Evolutionary conservation across 2,113 vertebrate genomes (phyloP).

Genomic region (Corydoras sp.): DNA sequence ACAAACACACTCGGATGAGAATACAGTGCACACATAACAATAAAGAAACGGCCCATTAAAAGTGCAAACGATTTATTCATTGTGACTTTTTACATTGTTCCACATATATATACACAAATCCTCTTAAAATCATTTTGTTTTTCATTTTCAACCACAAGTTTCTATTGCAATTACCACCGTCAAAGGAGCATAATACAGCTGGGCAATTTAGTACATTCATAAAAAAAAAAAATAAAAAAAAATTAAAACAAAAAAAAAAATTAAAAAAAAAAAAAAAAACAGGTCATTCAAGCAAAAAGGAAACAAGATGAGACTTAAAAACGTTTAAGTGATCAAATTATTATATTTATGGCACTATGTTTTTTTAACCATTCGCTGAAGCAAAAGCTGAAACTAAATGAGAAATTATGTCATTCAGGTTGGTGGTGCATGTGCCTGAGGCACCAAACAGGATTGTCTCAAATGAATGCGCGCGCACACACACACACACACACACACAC

Average conservation of each 20-base stretch:
- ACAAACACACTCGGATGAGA: too few species aligned
- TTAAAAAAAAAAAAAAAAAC: slow-evolving; percentile 12
- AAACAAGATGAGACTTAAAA: not conserved
- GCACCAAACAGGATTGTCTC: slow-evolving; percentile 60
- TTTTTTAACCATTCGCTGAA: slow-evolving; percentile 37
- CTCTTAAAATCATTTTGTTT: slow-evolving; percentile 49
- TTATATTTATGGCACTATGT: slow-evolving; percentile 55
- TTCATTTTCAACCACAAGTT: slow-evolving; percentile 28
- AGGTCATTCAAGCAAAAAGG: slow-evolving; percentile 19
- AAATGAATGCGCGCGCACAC: slow-evolving; percentile 10
- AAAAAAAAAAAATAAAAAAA: not conserved
- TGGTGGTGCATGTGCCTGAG: slow-evolving; percentile 45
- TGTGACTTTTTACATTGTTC: slow-evolving; percentile 53
- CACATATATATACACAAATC: slow-evolving; percentile 67
- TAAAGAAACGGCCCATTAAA: slow-evolving; percentile 48
- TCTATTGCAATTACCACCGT: slow-evolving; percentile 46
- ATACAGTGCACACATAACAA: not conserved
- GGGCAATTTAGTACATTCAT: slow-evolving; percentile 31
- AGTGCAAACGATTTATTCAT: slow-evolving; percentile 76
- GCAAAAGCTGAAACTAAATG: slow-evolving; percentile 45
- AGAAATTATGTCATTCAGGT: slow-evolving; percentile 31
- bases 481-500: not conserved
- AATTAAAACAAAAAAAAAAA: slow-evolving; percentile 15
- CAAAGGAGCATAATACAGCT: slow-evolving; percentile 30
- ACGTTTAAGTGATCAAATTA: slow-evolving; percentile 21